Base-by-base conservation (phyloP, 2,797 vertebrate genomes). In the Sciurus vulgaris region DNA sequence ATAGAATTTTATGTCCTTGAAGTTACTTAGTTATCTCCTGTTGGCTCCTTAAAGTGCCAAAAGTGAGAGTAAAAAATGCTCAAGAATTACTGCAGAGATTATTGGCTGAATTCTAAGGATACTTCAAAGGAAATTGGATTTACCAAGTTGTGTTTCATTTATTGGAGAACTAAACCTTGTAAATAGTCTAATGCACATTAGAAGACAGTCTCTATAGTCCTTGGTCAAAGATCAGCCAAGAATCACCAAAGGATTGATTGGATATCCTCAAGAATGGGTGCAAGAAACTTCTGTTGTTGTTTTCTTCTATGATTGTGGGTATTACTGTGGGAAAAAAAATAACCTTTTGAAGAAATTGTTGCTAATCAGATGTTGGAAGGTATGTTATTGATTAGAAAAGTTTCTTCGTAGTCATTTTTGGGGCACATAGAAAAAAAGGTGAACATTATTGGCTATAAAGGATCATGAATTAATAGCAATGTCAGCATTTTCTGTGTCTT, bases 1-100 rank as follows among this genome's bases (percentile, higher is more conserved):
- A 24, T 78, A 51, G 12, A 77, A 59, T 72, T 94, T 65, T 92
- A 26, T 93, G 78, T 86, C 88, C 95, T 97, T 95, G 95, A 95
- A 69, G 26, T 63, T 85, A 89, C 89, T 94, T 83, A n/a, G 63
- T 83, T 96, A 69, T 77, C 86, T 95, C 14, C 41, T 79, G 88
- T 77, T 89, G 88, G 65, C 86, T 96, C 79, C 65, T 69, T 41
- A 78, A 91, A 91, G 44, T 89, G 84, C 92, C 93, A 90, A 84
- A 78, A 73, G 13, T 20, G 49, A 78, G 69, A 86, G 14, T 56
- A 74, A 93, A 49, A 76, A 91, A n/a, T 47, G 44, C 35, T 70
- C 2, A 59, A 54, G 92, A 95, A 86, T 88, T 95, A 91, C 20
- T 86, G 47, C 84, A 1, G 15, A 84, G 69, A 54, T 65, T 73